A percentile compares a stretch with the other conserved stretches of the same genome.
phyloP scores from a whole-genome alignment of 2,113 vertebrate genomes.

The Syrrhaptes paradoxus region DNA sequence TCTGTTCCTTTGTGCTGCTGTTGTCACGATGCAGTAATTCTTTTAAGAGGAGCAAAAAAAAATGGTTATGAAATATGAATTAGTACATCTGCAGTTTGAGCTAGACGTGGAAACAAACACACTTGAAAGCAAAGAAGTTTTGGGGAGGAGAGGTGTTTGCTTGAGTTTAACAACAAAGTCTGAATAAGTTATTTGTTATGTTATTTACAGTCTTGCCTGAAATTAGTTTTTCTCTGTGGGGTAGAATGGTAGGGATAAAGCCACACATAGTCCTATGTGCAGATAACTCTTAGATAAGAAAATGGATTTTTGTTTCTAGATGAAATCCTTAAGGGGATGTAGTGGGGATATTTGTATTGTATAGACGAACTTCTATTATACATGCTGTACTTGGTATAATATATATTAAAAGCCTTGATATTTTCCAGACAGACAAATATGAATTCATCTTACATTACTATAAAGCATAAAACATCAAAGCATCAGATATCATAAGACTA shows the following conservation, averaged over 20 bases:
- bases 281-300: neutral
- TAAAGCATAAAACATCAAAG: neutral
- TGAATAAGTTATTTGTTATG: neutral
- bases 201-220: neutral
- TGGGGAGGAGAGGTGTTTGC: neutral
- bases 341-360: neutral
- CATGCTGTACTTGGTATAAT: neutral
- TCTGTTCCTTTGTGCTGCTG: neutral
- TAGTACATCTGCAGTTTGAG: neutral
- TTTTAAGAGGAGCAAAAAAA: neutral
- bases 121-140: neutral
- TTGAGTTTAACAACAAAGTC: neutral
- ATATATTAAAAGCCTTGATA: neutral
- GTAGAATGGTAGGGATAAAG: neutral
- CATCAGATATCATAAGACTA: neutral
- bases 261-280: neutral
- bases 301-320: neutral
- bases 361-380: neutral
- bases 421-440: neutral
- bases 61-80: constrained; percentile 23
- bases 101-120: neutral
- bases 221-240: neutral
- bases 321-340: neutral
- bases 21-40: neutral
- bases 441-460: neutral